Conservation (phyloP, 23 tunicate species). For the Corella eumyota region DNA sequence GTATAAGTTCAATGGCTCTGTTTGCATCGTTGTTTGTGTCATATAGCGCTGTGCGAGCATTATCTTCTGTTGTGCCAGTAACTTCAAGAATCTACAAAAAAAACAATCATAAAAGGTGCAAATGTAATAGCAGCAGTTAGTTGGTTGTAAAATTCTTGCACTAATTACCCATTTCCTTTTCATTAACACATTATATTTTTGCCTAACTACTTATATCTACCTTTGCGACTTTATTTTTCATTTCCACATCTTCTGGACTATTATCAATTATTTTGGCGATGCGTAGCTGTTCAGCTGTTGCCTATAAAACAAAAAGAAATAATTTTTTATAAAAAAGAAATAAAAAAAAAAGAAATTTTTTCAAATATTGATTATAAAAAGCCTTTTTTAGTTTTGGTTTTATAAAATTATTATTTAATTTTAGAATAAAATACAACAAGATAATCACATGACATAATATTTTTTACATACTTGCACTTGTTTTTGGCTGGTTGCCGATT, state of each 20-base stretch:
- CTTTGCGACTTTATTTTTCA: constrained; percentile 48
- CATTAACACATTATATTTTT: too few relatives aligned
- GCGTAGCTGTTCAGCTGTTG: constrained; percentile 75
- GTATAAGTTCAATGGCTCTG: constrained; percentile 78
- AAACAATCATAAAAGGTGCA: too few relatives aligned
- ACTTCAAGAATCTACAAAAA: constrained; percentile 65
- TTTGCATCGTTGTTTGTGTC: constrained; percentile 79
- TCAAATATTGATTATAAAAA: neutral
- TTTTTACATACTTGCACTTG: constrained; percentile 17
- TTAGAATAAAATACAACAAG: neutral
- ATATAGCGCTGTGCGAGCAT: constrained; percentile 62
- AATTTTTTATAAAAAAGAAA: neutral
- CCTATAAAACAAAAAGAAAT: constrained; percentile 19
- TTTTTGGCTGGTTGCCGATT: constrained; percentile 25
- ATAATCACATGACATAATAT: neutral
- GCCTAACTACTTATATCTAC: constrained; percentile 5
- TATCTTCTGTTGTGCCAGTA: constrained; percentile 80
- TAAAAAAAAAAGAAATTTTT: neutral
- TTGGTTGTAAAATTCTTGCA: too few relatives aligned
- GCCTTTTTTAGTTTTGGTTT: neutral
- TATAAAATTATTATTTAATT: neutral
- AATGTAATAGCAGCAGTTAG: too few relatives aligned
- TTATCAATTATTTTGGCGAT: constrained; percentile 54
- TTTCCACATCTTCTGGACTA: constrained; percentile 36
- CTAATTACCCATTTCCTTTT: too few relatives aligned